phyloP scores from a whole-genome alignment of 2,888 invertebrate genomes.

The Tetropium fuscum region DNA sequence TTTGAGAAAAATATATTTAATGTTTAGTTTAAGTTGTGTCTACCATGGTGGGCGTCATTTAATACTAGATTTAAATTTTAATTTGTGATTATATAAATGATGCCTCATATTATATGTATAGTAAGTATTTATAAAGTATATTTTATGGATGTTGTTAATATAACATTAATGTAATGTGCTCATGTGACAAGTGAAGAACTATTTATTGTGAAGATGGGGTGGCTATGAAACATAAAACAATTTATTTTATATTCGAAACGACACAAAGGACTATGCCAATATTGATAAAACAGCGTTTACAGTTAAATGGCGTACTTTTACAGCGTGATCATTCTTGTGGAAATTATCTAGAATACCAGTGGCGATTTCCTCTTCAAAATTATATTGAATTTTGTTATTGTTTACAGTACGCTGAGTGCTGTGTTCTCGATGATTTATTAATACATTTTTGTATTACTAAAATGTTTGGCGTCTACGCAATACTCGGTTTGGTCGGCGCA shows the following conservation, averaged over 20 bases:
- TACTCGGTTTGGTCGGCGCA: too few species aligned
- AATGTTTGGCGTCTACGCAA: slow-evolving; percentile 8
- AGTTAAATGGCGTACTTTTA: slow-evolving; percentile 9
- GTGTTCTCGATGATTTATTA: slow-evolving; percentile 8
- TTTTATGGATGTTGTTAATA: too few species aligned
- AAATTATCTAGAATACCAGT: slow-evolving; percentile 45
- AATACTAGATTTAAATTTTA: too few species aligned
- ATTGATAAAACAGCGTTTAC: slow-evolving; percentile 13
- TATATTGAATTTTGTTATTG: slow-evolving; percentile 47
- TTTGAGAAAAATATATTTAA: too few species aligned
- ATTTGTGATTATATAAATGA: too few species aligned
- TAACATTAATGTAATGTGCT: too few species aligned
- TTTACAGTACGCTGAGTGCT: slow-evolving; percentile 41
- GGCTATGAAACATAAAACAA: slow-evolving; percentile 4
- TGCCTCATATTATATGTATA: background rate
- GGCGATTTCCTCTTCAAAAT: slow-evolving; percentile 46
- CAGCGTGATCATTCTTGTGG: slow-evolving; percentile 44
- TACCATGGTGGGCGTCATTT: too few species aligned
- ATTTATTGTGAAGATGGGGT: too few species aligned
- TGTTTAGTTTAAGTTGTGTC: too few species aligned
- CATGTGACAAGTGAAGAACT: too few species aligned
- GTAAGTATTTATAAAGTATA: background rate
- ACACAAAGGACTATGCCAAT: slow-evolving; percentile 14
- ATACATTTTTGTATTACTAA: slow-evolving; percentile 7
- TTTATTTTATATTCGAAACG: slow-evolving; percentile 1